These are phyloP conservation scores for Gobius niger DNA, from an alignment of 2,113 vertebrate species.

Conservation along the genomic window DNA sequence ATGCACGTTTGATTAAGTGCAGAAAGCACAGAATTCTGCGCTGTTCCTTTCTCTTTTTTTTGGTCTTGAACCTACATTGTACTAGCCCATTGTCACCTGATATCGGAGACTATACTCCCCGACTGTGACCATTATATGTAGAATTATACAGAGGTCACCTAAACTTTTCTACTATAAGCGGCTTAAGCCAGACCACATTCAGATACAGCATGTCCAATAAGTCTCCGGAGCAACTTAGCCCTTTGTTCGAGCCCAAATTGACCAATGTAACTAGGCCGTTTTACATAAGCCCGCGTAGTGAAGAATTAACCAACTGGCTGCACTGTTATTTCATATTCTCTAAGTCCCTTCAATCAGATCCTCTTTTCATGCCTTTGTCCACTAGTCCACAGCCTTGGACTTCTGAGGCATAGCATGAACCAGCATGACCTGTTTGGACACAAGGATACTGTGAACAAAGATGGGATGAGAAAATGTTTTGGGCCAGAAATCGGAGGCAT, in stretches of 20 bases:
- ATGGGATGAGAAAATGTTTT: slow-evolving; percentile 3
- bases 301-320: slow-evolving; percentile 72
- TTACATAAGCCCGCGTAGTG: slow-evolving; percentile 69
- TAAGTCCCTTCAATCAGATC: slow-evolving; percentile 70
- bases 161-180: slow-evolving; percentile 76
- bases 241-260: slow-evolving; percentile 74
- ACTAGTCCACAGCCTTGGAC: slow-evolving; percentile 29
- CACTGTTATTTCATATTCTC: slow-evolving; percentile 62
- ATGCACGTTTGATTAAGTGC: neutral
- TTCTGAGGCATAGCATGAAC: slow-evolving; percentile 50
- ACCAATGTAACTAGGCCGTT: slow-evolving; percentile 74
- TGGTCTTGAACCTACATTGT: slow-evolving; percentile 38
- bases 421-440: slow-evolving; percentile 34
- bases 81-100: slow-evolving; percentile 55
- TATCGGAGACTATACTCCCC: slow-evolving; percentile 53
- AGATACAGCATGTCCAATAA: slow-evolving; percentile 75
- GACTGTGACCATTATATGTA: slow-evolving; percentile 63
- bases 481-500: too few relatives aligned
- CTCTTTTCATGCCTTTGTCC: slow-evolving; percentile 52
- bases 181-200: slow-evolving; percentile 75
- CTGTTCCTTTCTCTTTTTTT: slow-evolving; percentile 22
- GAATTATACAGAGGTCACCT: slow-evolving; percentile 76
- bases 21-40: slow-evolving; percentile 17
- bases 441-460: slow-evolving; percentile 30
- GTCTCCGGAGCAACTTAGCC: slow-evolving; percentile 72